Evolutionary conservation across 53 echinoderm and acorn worm species (phyloP), one percentile per base, ranked within the genome.

Genomic region (Crossaster papposus): DNA sequence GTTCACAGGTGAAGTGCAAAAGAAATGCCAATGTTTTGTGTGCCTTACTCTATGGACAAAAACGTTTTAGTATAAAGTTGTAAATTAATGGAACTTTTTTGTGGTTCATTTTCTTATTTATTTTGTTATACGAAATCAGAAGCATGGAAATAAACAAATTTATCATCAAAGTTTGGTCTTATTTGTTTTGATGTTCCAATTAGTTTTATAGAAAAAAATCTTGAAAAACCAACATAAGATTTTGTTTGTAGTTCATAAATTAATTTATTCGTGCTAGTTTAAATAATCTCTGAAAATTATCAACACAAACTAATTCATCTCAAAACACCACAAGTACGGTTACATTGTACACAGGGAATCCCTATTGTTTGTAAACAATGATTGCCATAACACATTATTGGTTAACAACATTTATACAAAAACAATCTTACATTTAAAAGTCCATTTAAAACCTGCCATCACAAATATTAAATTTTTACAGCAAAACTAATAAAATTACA

Each of bases 41-140:
- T 1, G 17, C 15, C 58, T 58, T 20, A 14, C 58, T 18, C 17
- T 15, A 0, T 2, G 58, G 58, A 58, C 17, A 58, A 58, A 58
- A 58, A 58, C 12, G 17, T 58, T 58, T 14, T 20, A 55, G 22
- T 82, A 6, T 76, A 10, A 62, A 20, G 20, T 71, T 85, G 72
- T 85, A 52, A 71, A 85, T 72, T 24, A 12, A 52, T 18, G 9
- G 13, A 51, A 34, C 9, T 72, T 10, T 82, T 85, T 72, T 85
- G 32, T 85, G 72, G 36, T 85, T 44, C 37, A 85, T 73, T 72
- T 72, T 85, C 86, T 86, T 75, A 86, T 86, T 86, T 86, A 86
- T 86, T 86, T 86, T 86, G 75, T 86, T 76, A 86, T 86, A 86
- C 51, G 37, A 65, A 83, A 65, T 65, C 82, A 72, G 71, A 83